Conservation (phyloP, 2,797 vertebrate species). For the Ispidina picta region DNA sequence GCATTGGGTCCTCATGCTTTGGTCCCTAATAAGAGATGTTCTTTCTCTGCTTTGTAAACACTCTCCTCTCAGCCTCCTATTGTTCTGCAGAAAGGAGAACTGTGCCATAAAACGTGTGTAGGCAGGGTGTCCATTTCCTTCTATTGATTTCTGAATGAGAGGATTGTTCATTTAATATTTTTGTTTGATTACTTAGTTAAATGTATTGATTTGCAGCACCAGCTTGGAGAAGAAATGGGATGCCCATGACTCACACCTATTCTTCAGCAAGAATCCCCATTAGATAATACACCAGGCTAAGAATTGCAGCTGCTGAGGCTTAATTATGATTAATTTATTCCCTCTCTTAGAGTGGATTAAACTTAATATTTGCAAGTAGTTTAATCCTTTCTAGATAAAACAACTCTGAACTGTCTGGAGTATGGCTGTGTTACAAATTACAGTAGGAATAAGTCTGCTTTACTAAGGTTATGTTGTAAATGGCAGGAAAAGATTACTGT, state of each 20-base stretch:
- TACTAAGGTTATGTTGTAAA: neutral
- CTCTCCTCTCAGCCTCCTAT: neutral
- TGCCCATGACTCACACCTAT: constrained; percentile 16
- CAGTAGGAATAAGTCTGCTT: neutral
- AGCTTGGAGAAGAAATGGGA: neutral
- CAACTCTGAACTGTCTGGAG: neutral
- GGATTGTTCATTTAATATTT: neutral
- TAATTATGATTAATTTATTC: constrained; percentile 46
- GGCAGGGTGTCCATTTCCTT: constrained; percentile 45
- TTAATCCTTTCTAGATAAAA: constrained; percentile 44
- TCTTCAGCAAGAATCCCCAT: constrained; percentile 9
- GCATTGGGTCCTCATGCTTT: neutral
- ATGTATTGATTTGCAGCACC: constrained; percentile 1
- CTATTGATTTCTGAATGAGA: constrained; percentile 46
- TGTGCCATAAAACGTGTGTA: neutral
- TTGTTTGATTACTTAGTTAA: constrained; percentile 15
- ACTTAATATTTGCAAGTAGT: constrained; percentile 39
- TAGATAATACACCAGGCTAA: neutral
- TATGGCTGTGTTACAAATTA: neutral
- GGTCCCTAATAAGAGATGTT: neutral
- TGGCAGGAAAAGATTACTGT: constrained; percentile 18
- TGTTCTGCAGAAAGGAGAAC: constrained; percentile 17
- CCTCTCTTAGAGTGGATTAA: constrained; percentile 35
- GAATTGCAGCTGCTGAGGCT: constrained; percentile 33
- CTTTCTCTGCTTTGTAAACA: neutral